A percentile compares a stretch with the other conserved stretches of the same genome.
Conservation (phyloP, 2,113 vertebrate genomes). For the Pampusana beccarii region DNA sequence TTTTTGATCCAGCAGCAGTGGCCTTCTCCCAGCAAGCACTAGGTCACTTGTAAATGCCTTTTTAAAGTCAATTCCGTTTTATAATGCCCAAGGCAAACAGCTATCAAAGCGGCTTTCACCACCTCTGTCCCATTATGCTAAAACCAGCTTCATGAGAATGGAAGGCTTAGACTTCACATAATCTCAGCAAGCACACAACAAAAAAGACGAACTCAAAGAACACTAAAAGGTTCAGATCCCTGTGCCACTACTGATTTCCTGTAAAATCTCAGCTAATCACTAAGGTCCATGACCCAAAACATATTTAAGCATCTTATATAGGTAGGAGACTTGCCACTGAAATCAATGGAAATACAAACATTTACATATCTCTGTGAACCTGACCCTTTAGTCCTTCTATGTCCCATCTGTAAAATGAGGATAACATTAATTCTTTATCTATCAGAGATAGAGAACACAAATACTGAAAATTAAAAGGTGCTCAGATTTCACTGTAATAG, state of each 20-base stretch:
- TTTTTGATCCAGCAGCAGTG: conserved; percentile 48
- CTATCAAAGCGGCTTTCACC: conserved; percentile 38
- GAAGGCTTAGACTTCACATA: conserved; percentile 38
- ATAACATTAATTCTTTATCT: conserved; percentile 10
- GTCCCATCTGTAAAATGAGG: not conserved
- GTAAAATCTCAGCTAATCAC: conserved; percentile 46
- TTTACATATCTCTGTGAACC: conserved; percentile 37
- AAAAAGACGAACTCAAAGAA: conserved; percentile 32
- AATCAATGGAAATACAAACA: conserved; percentile 33
- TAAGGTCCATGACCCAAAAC: conserved; percentile 17
- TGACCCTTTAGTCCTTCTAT: not conserved
- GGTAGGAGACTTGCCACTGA: not conserved
- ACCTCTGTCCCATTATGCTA: conserved; percentile 41
- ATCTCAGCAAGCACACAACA: conserved; percentile 36
- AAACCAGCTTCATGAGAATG: conserved; percentile 34
- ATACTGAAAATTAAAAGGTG: not conserved
- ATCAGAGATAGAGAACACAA: not conserved
- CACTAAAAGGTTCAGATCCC: conserved; percentile 24
- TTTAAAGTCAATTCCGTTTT: conserved; percentile 39
- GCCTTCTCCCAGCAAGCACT: not conserved
- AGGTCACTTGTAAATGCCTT: conserved; percentile 44
- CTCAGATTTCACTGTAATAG: not conserved
- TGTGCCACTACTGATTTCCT: conserved; percentile 32
- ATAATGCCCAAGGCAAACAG: conserved; percentile 47
- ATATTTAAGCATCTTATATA: conserved; percentile 44